Conservation (phyloP, 2,888 invertebrate species). For the Rhodophaea formosa region DNA sequence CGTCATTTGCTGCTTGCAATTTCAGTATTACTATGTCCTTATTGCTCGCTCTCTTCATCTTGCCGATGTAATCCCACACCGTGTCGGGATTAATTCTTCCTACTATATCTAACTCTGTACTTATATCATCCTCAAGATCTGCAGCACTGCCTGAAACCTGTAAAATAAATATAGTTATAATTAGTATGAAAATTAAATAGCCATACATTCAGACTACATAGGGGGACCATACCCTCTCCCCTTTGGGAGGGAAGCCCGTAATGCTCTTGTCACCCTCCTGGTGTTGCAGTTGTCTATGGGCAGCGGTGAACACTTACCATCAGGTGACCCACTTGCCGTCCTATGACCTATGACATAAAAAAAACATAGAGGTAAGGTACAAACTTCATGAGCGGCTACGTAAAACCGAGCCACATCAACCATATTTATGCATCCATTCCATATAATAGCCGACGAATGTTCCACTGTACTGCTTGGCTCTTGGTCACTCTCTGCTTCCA, state of each 20-base stretch:
- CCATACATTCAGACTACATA: neutral
- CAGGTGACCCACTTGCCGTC: no score
- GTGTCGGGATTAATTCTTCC: slow-evolving; percentile 95
- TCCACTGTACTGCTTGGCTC: slow-evolving; percentile 90
- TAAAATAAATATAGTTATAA: slow-evolving; percentile 20
- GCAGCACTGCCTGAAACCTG: slow-evolving; percentile 83
- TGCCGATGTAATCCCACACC: slow-evolving; percentile 95
- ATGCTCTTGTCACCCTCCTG: no score
- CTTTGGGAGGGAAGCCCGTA: no score
- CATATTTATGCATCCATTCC: slow-evolving; percentile 94
- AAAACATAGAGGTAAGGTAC: neutral
- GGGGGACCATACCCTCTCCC: no score
- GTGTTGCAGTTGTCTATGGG: no score
- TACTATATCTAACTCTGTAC: slow-evolving; percentile 90
- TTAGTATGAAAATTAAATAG: neutral
- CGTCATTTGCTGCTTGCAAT: slow-evolving; percentile 89
- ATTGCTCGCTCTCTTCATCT: slow-evolving; percentile 92
- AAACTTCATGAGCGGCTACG: slow-evolving; percentile 89
- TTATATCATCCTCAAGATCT: slow-evolving; percentile 87
- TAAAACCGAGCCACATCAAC: slow-evolving; percentile 94
- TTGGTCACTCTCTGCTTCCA: slow-evolving; percentile 85
- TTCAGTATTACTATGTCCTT: slow-evolving; percentile 93
- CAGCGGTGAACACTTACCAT: no score
- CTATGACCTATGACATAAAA: no score
- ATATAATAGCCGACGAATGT: slow-evolving; percentile 78